Evolutionary conservation across 2,888 invertebrate species (phyloP).

Genomic region (Scrobipalpa costella): DNA sequence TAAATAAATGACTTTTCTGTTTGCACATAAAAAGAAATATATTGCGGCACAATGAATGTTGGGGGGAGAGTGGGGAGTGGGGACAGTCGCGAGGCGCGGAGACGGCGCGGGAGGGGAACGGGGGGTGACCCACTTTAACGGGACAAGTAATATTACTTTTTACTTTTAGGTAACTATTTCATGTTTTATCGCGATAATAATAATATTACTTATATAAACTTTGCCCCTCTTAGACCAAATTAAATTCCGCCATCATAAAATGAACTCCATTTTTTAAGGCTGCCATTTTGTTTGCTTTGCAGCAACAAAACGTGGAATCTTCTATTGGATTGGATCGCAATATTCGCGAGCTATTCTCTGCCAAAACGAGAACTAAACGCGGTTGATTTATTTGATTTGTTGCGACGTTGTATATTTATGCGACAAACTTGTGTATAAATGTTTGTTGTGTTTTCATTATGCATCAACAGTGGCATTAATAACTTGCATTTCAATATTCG

Average conservation of each 20-base stretch:
- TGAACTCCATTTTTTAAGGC: constrained; percentile 17
- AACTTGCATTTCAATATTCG: constrained; percentile 1
- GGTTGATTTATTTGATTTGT: constrained; percentile 21
- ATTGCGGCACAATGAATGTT: constrained; percentile 82
- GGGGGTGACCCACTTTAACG: constrained; percentile 81
- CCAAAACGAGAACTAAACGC: constrained; percentile 16
- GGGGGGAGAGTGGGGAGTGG: constrained; percentile 69
- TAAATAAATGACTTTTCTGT: constrained; percentile 82
- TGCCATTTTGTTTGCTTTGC: constrained; percentile 10
- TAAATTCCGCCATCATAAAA: constrained; percentile 37
- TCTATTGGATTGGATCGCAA: constrained; percentile 17
- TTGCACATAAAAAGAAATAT: constrained; percentile 82
- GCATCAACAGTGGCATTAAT: constrained; percentile 10
- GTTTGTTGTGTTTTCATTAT: neutral
- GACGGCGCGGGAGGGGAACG: constrained; percentile 47
- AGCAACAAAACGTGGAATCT: constrained; percentile 6
- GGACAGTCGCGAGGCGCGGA: constrained; percentile 63
- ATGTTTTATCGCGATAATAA: constrained; percentile 78
- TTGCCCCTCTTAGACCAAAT: constrained; percentile 45
- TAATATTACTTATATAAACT: constrained; percentile 59
- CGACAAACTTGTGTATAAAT: constrained; percentile 13
- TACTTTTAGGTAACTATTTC: constrained; percentile 82
- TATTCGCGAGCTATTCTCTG: constrained; percentile 17
- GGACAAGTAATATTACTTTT: constrained; percentile 82
- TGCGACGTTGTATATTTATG: constrained; percentile 20